These are phyloP conservation scores for Hippocampus abdominalis DNA, from an alignment of 2,113 vertebrate species.

Conservation along the genomic window DNA sequence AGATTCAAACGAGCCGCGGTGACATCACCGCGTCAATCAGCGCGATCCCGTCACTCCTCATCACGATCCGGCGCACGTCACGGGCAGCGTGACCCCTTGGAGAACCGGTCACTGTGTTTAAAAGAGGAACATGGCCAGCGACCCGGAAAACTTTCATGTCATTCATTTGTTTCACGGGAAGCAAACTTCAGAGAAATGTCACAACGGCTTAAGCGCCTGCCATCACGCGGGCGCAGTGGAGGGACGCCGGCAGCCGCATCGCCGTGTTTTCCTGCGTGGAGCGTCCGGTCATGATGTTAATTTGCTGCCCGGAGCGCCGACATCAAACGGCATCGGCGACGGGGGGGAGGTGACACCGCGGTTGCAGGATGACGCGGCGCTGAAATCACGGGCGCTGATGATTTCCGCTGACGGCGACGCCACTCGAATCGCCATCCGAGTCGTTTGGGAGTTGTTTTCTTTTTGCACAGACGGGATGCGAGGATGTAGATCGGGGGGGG, in stretches of 20 bases:
- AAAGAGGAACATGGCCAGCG: conserved; percentile 25
- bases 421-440: not conserved
- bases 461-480: not conserved
- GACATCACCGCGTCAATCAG: conserved; percentile 15
- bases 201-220: conserved; percentile 26
- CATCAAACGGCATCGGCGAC: conserved; percentile 30
- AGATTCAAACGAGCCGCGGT: conserved; percentile 4
- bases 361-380: conserved; percentile 26
- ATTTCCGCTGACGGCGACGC: conserved; percentile 6
- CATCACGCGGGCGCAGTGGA: conserved; percentile 3
- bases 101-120: conserved; percentile 5
- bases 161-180: conserved; percentile 23
- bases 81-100: conserved; percentile 18
- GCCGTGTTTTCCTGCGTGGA: conserved; percentile 7
- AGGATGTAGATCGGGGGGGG: too few relatives aligned
- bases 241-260: conserved; percentile 21
- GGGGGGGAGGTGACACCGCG: conserved; percentile 16
- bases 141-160: conserved; percentile 38
- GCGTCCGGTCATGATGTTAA: conserved; percentile 27
- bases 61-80: conserved; percentile 17
- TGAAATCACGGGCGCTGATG: conserved; percentile 31
- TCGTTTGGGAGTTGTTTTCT: not conserved
- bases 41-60: conserved; percentile 21
- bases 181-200: conserved; percentile 44
- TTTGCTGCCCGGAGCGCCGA: conserved; percentile 19